Evolutionary conservation across 2,888 invertebrate genomes (phyloP), one percentile per base, ranked within the genome.

Genomic region (Hypsopygia costalis): DNA sequence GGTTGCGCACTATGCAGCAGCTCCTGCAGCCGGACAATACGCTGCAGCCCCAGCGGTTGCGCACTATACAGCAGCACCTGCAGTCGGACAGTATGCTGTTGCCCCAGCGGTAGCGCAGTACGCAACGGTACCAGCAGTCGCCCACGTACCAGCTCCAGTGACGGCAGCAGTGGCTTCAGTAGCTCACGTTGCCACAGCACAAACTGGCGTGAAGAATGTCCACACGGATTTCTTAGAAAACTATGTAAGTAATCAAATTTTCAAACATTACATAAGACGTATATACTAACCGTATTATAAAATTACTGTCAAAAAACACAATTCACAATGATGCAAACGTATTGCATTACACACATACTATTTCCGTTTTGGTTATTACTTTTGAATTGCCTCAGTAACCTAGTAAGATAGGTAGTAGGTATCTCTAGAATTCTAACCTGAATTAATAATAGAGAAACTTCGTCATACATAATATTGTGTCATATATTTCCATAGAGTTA

Each of bases 221-320:
- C 89, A 90, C 54, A 81, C 87, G 7, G 91, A 91, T 43, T 92
- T 92, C 65, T 65, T 91, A 55, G 91, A 92, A 63, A 90, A 92
- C 62, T 92, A 92, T 62, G 92, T 92, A 69, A 91, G 91, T 90
- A 44, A 5, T 27, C 46, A 42, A 35, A 7, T 21, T 27, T 16
- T 16, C 12, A 16, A 25, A 25, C n/a, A 3, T 25, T 6, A 6
- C 8, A 25, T 25, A 25, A 25, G n/a, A 8, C 6, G 25, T 1
- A 3, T 6, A 8, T 25, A 2, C 25, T 4, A n/a, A 25, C 1
- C 6, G 1, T 6, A 25, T 25, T 5, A 5, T 21, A 25, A 25
- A 25, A n/a, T 25, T 8, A 25, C n/a, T 25, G 25, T 8, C 25
- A 25, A 3, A 25, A 8, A 4, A 16, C 4, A 16, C 4, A 16